These are phyloP conservation scores for Liopterus haemorrhoidalis DNA, from an alignment of 2,888 invertebrate species.

Conservation along the genomic window DNA sequence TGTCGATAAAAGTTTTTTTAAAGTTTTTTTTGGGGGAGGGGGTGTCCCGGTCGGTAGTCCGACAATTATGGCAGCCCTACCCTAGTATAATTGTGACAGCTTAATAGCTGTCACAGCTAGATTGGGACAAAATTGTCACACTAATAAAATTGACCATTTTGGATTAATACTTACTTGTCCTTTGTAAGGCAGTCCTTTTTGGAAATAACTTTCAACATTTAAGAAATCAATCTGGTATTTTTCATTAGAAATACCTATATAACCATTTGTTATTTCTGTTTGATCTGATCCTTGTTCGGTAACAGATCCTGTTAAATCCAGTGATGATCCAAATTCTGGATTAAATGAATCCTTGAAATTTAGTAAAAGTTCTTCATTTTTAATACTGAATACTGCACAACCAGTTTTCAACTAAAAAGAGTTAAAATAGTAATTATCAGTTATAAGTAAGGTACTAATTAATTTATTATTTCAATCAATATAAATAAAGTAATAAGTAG, in stretches of 20 bases:
- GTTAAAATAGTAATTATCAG: no score
- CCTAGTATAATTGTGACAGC: no score
- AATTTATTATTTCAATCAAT: neutral
- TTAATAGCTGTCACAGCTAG: no score
- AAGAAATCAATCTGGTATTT: conserved; percentile 55
- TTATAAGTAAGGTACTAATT: conserved; percentile 6
- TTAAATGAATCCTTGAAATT: neutral
- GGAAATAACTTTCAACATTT: conserved; percentile 55
- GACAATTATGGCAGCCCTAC: no score
- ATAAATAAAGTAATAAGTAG: conserved; percentile 6
- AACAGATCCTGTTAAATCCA: conserved; percentile 44
- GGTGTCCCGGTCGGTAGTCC: no score
- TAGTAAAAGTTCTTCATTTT: conserved; percentile 31
- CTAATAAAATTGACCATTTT: conserved; percentile 1
- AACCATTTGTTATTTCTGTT: conserved; percentile 56
- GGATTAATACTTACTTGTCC: conserved; percentile 49
- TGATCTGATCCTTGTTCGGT: conserved; percentile 60
- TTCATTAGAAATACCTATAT: conserved; percentile 53
- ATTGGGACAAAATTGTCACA: no score
- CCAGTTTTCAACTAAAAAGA: conserved; percentile 39
- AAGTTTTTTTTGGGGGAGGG: no score
- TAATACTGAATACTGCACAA: conserved; percentile 38
- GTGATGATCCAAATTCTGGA: conserved; percentile 16
- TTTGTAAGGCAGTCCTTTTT: conserved; percentile 66
- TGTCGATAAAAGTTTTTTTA: no score